Base-by-base conservation (phyloP, 2,888 invertebrate species). In the Acronicta leporina region DNA sequence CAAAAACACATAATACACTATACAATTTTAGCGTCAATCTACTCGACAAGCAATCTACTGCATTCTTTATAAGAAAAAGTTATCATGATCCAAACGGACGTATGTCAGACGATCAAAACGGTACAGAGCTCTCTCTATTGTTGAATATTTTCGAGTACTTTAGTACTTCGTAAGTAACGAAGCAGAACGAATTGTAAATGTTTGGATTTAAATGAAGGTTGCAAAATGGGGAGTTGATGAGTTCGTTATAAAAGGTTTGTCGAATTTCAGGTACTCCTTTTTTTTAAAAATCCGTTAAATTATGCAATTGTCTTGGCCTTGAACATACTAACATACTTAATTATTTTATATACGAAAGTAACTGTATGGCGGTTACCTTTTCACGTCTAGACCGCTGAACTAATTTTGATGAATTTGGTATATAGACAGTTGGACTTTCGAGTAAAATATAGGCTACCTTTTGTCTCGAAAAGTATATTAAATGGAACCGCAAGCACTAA, bases 1-100 rank as follows among this genome's bases (percentile, higher is more conserved):
- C 64, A 16, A 41, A 60, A 67, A 69, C 40, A 53, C 41, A 74
- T 67, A 75, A 74, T 77, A 61, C 68, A 58, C 44, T 42, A 58
- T 77, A 75, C 64, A 70, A 77, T 76, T 76, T 77, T 77, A 72
- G 72, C 72, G 75, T 76, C 72, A 76, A 68, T 77, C 68, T 72
- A 35, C 44, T 60, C 64, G 76, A 76, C 78, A 76, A 68, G 66
- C 73, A 61, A 75, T 77, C 78, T 66, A 64, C 75, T 41, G 66
- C 56, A 68, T 75, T 75, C 77, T 75, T 75, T 67, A 48, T 72
- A 42, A 63, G 66, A 77, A 75, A 75, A 73, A 68, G 64, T 75
- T 75, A 76, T 76, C 78, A 76, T 72, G 78, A 69, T 77, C 56
- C 51, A 55, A 68, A 43, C 62, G 27, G 66, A 61, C 75, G 64